Percentiles rank a stretch among this genome's conserved stretches.
These are phyloP conservation scores for Loripinus fragilis DNA, from an alignment of 2,888 invertebrate species.

Conservation along the genomic window DNA sequence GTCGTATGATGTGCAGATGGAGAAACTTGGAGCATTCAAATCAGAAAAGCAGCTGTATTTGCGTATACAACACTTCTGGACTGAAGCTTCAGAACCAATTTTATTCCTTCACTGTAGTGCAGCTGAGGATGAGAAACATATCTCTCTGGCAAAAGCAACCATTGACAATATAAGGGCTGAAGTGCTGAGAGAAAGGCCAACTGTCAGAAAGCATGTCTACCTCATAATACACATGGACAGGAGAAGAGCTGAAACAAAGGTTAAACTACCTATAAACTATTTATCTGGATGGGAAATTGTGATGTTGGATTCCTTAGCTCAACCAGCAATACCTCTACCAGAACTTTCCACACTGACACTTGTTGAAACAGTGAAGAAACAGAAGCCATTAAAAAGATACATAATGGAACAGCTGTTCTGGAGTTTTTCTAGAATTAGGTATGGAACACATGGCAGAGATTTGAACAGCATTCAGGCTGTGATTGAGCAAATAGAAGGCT, in stretches of 20 bases:
- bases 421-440: constrained; percentile 63
- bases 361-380: constrained; percentile 38
- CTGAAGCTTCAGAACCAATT: constrained; percentile 33
- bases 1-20: constrained; percentile 34
- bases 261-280: constrained; percentile 59
- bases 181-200: background rate
- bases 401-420: constrained; percentile 62
- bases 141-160: constrained; percentile 55
- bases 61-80: constrained; percentile 56
- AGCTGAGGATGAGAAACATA: constrained; percentile 57
- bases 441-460: constrained; percentile 40
- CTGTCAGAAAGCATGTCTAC: constrained; percentile 37
- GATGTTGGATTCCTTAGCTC: constrained; percentile 54
- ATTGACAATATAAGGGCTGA: constrained; percentile 48
- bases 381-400: constrained; percentile 35
- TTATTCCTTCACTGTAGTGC: constrained; percentile 63
- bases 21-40: constrained; percentile 64
- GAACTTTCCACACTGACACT: constrained; percentile 29
- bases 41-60: constrained; percentile 63
- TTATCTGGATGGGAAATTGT: constrained; percentile 61
- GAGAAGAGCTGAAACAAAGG: constrained; percentile 19
- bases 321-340: constrained; percentile 37
- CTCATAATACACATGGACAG: constrained; percentile 44
- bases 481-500: constrained; percentile 33
- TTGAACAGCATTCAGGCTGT: constrained; percentile 45